Evolutionary conservation across 2,113 vertebrate genomes (phyloP), one percentile per base, ranked within the genome.

Genomic region (Melanotaenia duboulayi): DNA sequence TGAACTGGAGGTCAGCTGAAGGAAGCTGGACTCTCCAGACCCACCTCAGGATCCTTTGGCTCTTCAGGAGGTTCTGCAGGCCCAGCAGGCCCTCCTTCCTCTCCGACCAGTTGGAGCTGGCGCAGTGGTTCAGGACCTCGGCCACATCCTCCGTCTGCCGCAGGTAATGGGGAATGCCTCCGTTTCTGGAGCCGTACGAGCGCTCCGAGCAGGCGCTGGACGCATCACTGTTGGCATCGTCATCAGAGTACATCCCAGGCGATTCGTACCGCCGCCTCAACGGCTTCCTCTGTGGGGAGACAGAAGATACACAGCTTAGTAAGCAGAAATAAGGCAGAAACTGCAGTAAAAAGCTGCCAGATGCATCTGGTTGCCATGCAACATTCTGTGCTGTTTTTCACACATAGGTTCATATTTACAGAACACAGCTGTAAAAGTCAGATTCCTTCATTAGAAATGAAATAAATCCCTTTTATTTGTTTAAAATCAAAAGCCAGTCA

Each of bases 21-120:
- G 8, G 32, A 35, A 35, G 4, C 32, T 35, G 32, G 32, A 9
- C 32, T 35, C 40, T 11, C 11, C 56, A 39, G 9, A 25, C 76
- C 57, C 61, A 98, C 98, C 98, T 99, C 71, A 99, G 93, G 4
- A 97, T 97, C 44, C 97, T 93, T 19, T 99, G 98, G 91, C 97
- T 99, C 90, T 99, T 99, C 74, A 99, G 92, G 17, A 99, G 93
- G 74, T 98, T 99, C 88, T 99, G 98, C 76, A 99, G 93, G 39
- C 97, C 98, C 74, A 99, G 93, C 23, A 99, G 95, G 1, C 98
- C 98, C 79, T 99, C 98, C 70, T 99, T 99, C 89, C 98, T 95
- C 86, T 99, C 98, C 1, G 97, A 97, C 97, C 98, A 99, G 91
- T 99, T 99, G 87, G 97, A 97, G 90, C 97, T 99, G 75, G 97